Base-by-base conservation (phyloP, 2,888 invertebrate species). In the Thera obeliscata region DNA sequence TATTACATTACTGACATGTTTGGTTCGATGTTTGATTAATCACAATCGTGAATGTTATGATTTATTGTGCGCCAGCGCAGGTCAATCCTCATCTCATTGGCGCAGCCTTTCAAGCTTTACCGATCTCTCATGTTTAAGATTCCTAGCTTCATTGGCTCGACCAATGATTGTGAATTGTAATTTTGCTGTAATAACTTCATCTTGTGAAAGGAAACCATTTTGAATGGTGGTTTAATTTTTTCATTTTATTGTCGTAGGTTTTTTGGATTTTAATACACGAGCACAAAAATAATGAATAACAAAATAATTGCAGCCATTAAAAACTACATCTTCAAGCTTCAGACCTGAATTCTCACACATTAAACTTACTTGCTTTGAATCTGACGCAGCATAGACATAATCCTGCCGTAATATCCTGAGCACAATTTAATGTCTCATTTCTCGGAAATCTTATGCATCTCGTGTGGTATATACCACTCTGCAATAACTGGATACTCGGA, bases 41-140 rank as follows among this genome's bases (percentile, higher is more conserved):
- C 87, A 89, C 83, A 81, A 81, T 80, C 82, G 81, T 82, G 86
- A 86, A 85, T 86, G 87, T 87, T 90, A 87, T 92, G 92, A 92
- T 93, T 92, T 90, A 93, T 91, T 60, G 87, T 76, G 78, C 74
- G 73, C 77, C 71, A 77, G 79, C 74, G 74, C 77, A 71, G 78
- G 77, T 75, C 74, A 80, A 78, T 75, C 79, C 72, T 67, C 73
- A 71, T 76, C 81, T 81, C 78, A 78, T 78, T 77, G 74, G 77
- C 75, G 74, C 76, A 75, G 76, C 76, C 78, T 78, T 70, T 67
- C 68, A 64, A 66, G 69, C 59, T 33, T 55, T 12, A 56, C 58
- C 55, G 65, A 66, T 63, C 69, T 63, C 46, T 62, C 56, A 56
- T 62, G 57, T 66, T 69, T 69, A 57, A 65, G 66, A 68, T 70